These are phyloP conservation scores for Mythimna ferrago DNA, from an alignment of 2,888 invertebrate species.

Conservation along the genomic window DNA sequence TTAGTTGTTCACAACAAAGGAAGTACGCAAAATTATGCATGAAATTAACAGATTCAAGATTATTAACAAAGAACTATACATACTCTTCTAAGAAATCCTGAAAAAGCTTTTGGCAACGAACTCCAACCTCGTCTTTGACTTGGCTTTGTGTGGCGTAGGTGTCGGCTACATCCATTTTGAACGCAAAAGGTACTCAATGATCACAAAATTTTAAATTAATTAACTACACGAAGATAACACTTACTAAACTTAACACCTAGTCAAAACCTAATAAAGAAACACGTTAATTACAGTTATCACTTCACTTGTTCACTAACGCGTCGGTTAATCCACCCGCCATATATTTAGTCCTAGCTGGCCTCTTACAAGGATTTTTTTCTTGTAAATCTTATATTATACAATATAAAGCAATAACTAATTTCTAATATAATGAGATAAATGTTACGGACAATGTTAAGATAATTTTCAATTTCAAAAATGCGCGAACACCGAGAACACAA, in stretches of 20 bases:
- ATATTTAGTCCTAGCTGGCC: neutral
- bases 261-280: conserved; percentile 20
- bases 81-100: conserved; percentile 99
- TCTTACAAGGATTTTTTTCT: neutral
- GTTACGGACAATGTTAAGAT: neutral
- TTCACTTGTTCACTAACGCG: conserved; percentile 24
- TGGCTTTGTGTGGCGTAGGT: conserved; percentile 93
- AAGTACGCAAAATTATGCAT: neutral
- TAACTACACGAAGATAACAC: conserved; percentile 1
- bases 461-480: conserved; percentile 27
- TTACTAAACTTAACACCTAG: conserved; percentile 18
- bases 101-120: conserved; percentile 98
- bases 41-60: neutral
- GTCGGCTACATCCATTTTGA: conserved; percentile 94
- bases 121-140: conserved; percentile 97
- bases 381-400: neutral
- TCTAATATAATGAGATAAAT: neutral
- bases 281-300: conserved; percentile 5
- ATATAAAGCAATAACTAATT: neutral
- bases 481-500: conserved; percentile 27
- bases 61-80: conserved; percentile 75
- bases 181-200: conserved; percentile 23
- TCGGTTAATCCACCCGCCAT: neutral
- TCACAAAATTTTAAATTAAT: conserved; percentile 26
- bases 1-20: neutral